Evolutionary conservation across 2,797 vertebrate species (phyloP), one percentile per base, ranked within the genome.

Genomic region (Hippocampus kuda): DNA sequence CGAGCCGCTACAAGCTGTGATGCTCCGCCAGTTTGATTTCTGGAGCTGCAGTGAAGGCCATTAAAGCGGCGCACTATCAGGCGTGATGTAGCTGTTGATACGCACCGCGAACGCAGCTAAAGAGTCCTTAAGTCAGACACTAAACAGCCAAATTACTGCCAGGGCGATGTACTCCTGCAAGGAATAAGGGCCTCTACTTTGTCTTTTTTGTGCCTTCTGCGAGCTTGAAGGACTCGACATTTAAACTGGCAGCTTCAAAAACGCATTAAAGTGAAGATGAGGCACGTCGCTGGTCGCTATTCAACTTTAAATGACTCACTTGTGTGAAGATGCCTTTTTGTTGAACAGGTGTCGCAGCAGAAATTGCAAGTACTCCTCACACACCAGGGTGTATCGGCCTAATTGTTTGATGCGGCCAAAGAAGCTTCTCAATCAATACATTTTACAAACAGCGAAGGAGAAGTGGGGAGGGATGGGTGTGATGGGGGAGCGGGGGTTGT

Each of bases 131-230:
- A 83, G 77, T 78, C 51, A 77, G 65, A 69, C 77, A 76, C 65
- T 80, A 74, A 83, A 79, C 60, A 26, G 38, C 69, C 66, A 81
- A 78, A 85, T 80, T 72, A 77, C 71, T 77, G 68, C 20, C n/a
- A 68, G 72, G 74, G 41, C 68, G 70, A 82, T 76, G 68, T 67
- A 66, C 34, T 54, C 68, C 72, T 66, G 60, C 60, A 27, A n/a
- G 54, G 68, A 62, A 63, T 49, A 69, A 75, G 69, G 77, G 38
- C 71, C 68, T 70, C 71, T 68, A 41, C 51, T 49, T 66, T 66
- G 72, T 68, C 38, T 26, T 65, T 56, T 75, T 68, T 68, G 53
- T 64, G 26, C 53, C 49, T 66, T 72, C 71, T 72, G 68, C 73
- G 72, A 65, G 69, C 74, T 72, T 66, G 67, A 65, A 61, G 59